Conservation (phyloP, 2,113 vertebrate species). For the Melanotaenia duboulayi region DNA sequence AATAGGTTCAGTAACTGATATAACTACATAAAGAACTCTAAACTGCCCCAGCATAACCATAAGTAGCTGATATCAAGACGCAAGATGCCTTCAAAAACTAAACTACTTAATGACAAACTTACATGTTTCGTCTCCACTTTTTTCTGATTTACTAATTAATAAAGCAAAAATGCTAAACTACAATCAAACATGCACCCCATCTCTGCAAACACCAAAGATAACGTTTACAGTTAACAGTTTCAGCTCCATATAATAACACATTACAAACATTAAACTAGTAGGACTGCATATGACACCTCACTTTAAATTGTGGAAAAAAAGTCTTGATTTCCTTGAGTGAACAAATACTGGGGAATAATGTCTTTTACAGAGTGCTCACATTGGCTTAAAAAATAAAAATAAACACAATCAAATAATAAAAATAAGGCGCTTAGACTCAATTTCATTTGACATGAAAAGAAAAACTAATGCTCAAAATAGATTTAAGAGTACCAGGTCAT, state of each 20-base stretch:
- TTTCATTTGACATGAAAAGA: neutral
- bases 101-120: neutral
- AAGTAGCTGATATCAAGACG: neutral
- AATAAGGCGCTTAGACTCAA: neutral
- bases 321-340: no score
- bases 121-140: neutral
- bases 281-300: no score
- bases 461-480: neutral
- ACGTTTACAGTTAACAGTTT: no score
- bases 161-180: constrained; percentile 15
- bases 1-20: neutral
- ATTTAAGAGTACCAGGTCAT: neutral
- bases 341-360: no score
- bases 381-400: no score
- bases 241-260: no score
- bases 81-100: neutral
- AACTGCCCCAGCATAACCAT: neutral
- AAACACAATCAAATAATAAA: no score
- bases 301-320: no score
- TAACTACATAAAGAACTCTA: constrained; percentile 1
- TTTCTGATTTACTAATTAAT: neutral
- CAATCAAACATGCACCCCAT: neutral
- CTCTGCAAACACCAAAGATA: neutral
- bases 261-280: no score
- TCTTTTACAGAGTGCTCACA: no score